Evolutionary conservation across 2,113 vertebrate genomes (phyloP), one percentile per base, ranked within the genome.

Genomic region (Polypterus bichir): DNA sequence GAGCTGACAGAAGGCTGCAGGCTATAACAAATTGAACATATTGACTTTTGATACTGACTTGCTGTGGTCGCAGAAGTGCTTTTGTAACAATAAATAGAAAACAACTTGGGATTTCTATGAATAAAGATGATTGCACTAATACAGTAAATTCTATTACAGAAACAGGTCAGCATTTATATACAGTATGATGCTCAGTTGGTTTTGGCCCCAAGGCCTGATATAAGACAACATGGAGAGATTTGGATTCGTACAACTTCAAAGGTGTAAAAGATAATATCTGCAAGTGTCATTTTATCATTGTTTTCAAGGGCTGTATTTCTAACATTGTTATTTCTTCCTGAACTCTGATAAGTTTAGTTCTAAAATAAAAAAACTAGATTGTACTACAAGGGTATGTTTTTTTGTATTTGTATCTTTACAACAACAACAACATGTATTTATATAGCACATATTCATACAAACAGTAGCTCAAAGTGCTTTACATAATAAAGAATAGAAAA

Each of bases 1-100:
- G 9, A 63, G 65, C 68, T 68, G 63, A 60, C 45, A 47, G 46
- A 47, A 62, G 51, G n/a, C 48, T 69, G 63, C 45, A 62, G 59
- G 45, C 46, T 76, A 54, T 27, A 69, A 46, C 5, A 70, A 70
- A 75, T 48, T 53, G 68, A 76, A 65, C 8, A 46, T 62, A 62
- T 5, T 70, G 68, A 58, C 65, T 67, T 73, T 70, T 63, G 47
- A 0, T 59, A 66, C n/a, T 8, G 45, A 48, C 7, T 11, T 72
- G 67, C 44, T 55, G 27, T 57, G 69, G 46, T 62, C 56, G 6
- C 51, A 45, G 7, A 4, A 64, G 60, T 54, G 27, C 44, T 63
- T 27, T 7, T 70, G 64, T 56, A 66, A 3, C 3, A 6, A 54
- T 65, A 55, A 67, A 66, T 46, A 57, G 57, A 46, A 3, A 57